Evolutionary conservation across 35 echinoderm and acorn worm genomes (phyloP).

Genomic region (Apostichopus parvimensis): DNA sequence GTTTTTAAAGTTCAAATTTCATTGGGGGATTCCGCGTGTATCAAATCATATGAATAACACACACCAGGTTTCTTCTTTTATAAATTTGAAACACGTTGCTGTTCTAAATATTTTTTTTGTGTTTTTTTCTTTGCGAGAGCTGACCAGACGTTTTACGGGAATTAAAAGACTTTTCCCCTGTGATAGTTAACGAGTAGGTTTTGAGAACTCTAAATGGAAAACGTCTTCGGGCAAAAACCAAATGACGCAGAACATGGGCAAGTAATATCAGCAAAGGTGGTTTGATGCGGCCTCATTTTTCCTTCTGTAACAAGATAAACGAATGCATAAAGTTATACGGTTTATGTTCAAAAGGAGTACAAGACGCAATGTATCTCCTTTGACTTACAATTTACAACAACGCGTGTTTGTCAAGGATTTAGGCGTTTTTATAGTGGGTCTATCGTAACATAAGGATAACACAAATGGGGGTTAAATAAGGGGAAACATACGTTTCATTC

Average conservation of each 20-base stretch:
- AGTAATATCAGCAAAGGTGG: background rate
- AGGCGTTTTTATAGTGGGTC: too few species aligned
- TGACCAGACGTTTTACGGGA: background rate
- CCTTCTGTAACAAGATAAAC: background rate
- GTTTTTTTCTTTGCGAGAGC: background rate
- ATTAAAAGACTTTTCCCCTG: background rate
- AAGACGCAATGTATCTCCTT: background rate
- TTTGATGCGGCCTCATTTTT: background rate
- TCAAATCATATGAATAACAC: background rate
- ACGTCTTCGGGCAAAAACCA: background rate
- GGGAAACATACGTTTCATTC: too few species aligned
- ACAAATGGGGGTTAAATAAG: too few species aligned
- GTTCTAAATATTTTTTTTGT: background rate
- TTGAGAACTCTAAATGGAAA: background rate
- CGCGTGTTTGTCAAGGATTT: background rate
- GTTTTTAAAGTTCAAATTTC: background rate
- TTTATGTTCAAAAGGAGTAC: background rate
- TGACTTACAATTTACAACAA: background rate
- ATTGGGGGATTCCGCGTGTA: background rate
- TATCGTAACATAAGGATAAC: too few species aligned
- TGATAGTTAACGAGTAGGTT: background rate
- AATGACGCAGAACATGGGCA: background rate
- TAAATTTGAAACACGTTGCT: constrained; percentile 1
- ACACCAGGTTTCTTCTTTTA: background rate
- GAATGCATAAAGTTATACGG: background rate